These are phyloP conservation scores for Caenorhabditis wallacei DNA, from an alignment of 2,888 invertebrate species.

Conservation along the genomic window DNA sequence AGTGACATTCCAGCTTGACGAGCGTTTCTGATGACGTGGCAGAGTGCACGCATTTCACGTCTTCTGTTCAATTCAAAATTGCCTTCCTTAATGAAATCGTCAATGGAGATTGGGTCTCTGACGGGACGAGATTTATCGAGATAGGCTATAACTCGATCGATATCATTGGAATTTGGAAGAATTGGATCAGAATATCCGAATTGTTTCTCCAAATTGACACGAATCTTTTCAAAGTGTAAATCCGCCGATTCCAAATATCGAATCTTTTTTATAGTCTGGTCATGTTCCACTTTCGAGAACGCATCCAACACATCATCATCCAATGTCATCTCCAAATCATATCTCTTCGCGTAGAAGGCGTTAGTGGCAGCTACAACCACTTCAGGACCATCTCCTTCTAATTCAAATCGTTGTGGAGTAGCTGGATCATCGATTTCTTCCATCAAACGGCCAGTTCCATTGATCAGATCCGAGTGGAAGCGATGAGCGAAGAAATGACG, in stretches of 20 bases:
- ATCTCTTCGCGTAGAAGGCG: slow-evolving; percentile 34
- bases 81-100: slow-evolving; percentile 13
- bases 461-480: slow-evolving; percentile 76
- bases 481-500: slow-evolving; percentile 81
- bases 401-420: not conserved
- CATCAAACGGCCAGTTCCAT: slow-evolving; percentile 58
- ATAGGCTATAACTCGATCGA: not conserved
- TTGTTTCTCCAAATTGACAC: slow-evolving; percentile 18
- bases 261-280: slow-evolving; percentile 76
- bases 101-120: not conserved
- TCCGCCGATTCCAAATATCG: slow-evolving; percentile 78
- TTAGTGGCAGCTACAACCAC: slow-evolving; percentile 55
- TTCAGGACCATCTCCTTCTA: slow-evolving; percentile 52
- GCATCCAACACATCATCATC: slow-evolving; percentile 66
- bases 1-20: slow-evolving; percentile 18
- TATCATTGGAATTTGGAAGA: not conserved
- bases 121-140: slow-evolving; percentile 16
- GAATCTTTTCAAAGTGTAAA: slow-evolving; percentile 77
- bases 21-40: slow-evolving; percentile 18
- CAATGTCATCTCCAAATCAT: slow-evolving; percentile 64
- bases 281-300: slow-evolving; percentile 59
- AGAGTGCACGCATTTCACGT: slow-evolving; percentile 21
- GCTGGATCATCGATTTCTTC: slow-evolving; percentile 40
- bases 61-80: slow-evolving; percentile 15
- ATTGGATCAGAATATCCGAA: not conserved